phyloP scores from a whole-genome alignment of 1,140 invertebrate species.

The Adelges cooleyi region DNA sequence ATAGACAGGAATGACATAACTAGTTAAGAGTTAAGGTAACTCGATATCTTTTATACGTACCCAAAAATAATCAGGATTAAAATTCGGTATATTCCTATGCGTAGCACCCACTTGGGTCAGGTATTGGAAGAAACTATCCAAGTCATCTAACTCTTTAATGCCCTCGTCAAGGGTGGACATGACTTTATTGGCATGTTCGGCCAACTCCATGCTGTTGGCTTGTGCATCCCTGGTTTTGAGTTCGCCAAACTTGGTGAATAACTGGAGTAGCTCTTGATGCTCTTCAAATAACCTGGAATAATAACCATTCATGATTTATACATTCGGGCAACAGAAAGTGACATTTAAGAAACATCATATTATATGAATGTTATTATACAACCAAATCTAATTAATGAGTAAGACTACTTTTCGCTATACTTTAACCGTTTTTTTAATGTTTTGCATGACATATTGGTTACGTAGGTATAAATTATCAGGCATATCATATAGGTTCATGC shows the following conservation, averaged over 20 bases:
- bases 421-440: too few species aligned
- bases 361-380: too few species aligned
- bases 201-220: slow-evolving; percentile 63
- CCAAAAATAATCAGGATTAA: slow-evolving; percentile 78
- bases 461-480: too few species aligned
- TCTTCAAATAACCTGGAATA: slow-evolving; percentile 71
- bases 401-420: too few species aligned
- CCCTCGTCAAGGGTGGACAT: slow-evolving; percentile 79
- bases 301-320: not conserved
- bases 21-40: too few species aligned
- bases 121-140: slow-evolving; percentile 71
- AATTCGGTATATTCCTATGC: slow-evolving; percentile 70
- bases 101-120: slow-evolving; percentile 69
- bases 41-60: too few species aligned
- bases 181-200: slow-evolving; percentile 74
- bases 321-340: too few species aligned
- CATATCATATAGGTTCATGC: too few species aligned
- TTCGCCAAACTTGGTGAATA: slow-evolving; percentile 72
- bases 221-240: slow-evolving; percentile 69
- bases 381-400: too few species aligned
- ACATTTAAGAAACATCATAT: too few species aligned
- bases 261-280: slow-evolving; percentile 60
- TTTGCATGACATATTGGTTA: too few species aligned
- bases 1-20: too few species aligned
- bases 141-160: slow-evolving; percentile 70